A percentile compares a stretch with the other conserved stretches of the same genome.
These are phyloP conservation scores for Drosophila pseudotakahashii DNA, from an alignment of 2,888 invertebrate genomes.

Conservation along the genomic window DNA sequence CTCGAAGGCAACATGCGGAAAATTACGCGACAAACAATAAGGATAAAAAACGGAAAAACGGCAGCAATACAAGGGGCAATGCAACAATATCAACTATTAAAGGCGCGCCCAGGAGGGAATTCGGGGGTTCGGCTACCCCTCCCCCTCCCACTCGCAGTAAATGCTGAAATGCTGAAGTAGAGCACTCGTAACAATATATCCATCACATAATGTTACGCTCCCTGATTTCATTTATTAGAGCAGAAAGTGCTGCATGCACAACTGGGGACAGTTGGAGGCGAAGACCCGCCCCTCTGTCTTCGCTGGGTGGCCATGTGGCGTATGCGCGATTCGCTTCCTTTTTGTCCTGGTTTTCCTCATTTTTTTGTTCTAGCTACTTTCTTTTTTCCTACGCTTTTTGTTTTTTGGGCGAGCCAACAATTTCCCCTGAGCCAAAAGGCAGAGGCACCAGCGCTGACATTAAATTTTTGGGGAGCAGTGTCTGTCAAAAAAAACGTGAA, in stretches of 20 bases:
- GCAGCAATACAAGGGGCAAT: constrained; percentile 33
- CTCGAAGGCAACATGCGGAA: constrained; percentile 74
- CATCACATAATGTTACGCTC: constrained; percentile 82
- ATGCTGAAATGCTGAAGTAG: constrained; percentile 22
- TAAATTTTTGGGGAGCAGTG: constrained; percentile 71
- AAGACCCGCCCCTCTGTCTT: constrained; percentile 11
- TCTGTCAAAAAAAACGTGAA: constrained; percentile 56
- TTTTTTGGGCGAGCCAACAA: constrained; percentile 42
- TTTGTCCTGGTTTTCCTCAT: constrained; percentile 18
- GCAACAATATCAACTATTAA: constrained; percentile 68
- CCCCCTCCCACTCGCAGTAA: neutral
- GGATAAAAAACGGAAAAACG: neutral
- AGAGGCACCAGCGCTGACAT: constrained; percentile 62
- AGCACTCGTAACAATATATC: constrained; percentile 75
- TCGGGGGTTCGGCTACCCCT: neutral
- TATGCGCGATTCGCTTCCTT: constrained; percentile 58
- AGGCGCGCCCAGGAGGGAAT: constrained; percentile 24
- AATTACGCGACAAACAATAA: constrained; percentile 69
- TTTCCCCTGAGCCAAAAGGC: constrained; percentile 61
- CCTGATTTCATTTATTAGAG: constrained; percentile 83
- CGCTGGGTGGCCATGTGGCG: constrained; percentile 52
- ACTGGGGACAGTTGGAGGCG: constrained; percentile 43
- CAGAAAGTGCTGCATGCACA: constrained; percentile 76
- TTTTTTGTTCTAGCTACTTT: constrained; percentile 33
- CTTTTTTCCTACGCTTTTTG: constrained; percentile 25